Evolutionary conservation across 2,888 invertebrate genomes (phyloP).

Genomic region (Salticus scenicus): DNA sequence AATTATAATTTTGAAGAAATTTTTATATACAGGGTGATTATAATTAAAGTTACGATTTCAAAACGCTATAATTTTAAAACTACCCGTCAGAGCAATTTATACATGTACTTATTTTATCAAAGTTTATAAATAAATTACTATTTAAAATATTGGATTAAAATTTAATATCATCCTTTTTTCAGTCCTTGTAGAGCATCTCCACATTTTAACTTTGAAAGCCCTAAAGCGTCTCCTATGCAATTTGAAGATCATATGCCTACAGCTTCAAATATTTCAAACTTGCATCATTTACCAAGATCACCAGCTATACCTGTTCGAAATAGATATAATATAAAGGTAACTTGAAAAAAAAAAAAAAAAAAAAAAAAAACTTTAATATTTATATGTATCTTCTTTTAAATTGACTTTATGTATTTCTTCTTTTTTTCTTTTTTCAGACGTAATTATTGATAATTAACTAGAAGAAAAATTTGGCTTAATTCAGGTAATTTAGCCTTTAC

Average conservation of each 20-base stretch:
- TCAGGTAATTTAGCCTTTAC: neutral
- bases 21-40: no score
- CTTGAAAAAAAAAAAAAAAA: no score
- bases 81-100: no score
- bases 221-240: slow-evolving; percentile 18
- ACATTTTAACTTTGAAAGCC: slow-evolving; percentile 45
- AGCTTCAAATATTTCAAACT: slow-evolving; percentile 12
- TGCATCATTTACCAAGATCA: slow-evolving; percentile 54
- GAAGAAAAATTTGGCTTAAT: neutral
- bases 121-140: no score
- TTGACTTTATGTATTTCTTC: neutral
- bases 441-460: neutral
- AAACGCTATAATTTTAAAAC: no score
- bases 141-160: no score
- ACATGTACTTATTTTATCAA: no score
- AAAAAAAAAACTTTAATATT: no score
- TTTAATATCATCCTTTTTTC: neutral
- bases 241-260: slow-evolving; percentile 58
- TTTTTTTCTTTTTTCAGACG: slow-evolving; percentile 10
- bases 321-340: slow-evolving; percentile 30
- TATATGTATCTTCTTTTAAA: no score
- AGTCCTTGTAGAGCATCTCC: slow-evolving; percentile 59
- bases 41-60: no score
- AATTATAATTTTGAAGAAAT: no score
- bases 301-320: slow-evolving; percentile 69